Evolutionary conservation across 2,113 vertebrate genomes (phyloP).

Genomic region (Odocoileus hemionus): DNA sequence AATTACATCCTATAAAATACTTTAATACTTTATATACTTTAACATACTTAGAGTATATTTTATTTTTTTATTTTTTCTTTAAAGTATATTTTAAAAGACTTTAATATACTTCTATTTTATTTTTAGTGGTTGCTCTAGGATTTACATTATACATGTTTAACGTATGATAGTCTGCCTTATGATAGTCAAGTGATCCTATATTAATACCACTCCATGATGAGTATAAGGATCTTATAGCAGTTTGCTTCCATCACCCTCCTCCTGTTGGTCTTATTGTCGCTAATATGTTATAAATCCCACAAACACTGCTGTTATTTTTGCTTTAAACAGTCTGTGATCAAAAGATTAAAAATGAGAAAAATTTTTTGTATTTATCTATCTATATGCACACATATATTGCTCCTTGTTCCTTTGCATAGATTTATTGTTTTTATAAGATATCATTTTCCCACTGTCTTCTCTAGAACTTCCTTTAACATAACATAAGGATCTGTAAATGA

Average conservation of each 20-base stretch:
- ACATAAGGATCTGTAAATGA: not conserved
- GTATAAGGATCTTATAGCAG: not conserved
- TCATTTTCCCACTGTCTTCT: not conserved
- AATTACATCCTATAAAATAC: not conserved
- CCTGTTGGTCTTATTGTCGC: not conserved
- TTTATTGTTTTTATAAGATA: not conserved
- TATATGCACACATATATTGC: not conserved
- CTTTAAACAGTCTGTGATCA: not conserved
- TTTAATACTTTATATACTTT: not conserved
- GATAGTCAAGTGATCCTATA: not conserved
- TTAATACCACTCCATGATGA: not conserved
- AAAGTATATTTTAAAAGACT: not conserved
- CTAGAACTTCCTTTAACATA: not conserved
- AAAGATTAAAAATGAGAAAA: not conserved
- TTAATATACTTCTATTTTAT: not conserved
- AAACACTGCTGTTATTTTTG: not conserved
- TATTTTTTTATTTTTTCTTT: not conserved
- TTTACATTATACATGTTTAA: not conserved
- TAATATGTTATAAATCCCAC: not conserved
- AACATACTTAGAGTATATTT: not conserved
- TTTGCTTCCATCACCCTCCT: not conserved
- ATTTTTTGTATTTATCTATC: not conserved
- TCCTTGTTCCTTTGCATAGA: not conserved
- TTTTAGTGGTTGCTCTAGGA: not conserved
- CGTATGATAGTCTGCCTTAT: not conserved